phyloP scores from a whole-genome alignment of 2,113 vertebrate species.

The Arothron firmamentum region DNA sequence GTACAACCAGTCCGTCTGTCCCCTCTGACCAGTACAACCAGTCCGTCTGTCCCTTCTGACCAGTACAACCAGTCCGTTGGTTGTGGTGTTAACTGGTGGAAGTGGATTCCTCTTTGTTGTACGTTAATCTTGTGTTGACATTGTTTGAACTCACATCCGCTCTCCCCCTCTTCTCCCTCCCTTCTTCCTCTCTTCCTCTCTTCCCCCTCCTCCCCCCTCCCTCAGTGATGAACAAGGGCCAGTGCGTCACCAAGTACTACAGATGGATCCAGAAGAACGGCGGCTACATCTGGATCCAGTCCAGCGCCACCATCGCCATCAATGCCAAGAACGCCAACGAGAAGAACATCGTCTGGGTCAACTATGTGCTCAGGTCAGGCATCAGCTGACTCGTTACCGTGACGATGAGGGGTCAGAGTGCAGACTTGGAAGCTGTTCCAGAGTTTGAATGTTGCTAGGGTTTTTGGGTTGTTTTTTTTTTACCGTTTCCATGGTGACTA shows the following conservation, averaged over 20 bases:
- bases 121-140: too few relatives aligned
- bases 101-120: too few relatives aligned
- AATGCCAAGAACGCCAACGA: slow-evolving; percentile 96
- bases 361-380: slow-evolving; percentile 95
- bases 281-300: slow-evolving; percentile 99
- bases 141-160: too few relatives aligned
- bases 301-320: slow-evolving; percentile 93
- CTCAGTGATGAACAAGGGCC: slow-evolving; percentile 96
- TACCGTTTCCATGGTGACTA: not conserved
- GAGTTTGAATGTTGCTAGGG: too few relatives aligned
- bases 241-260: slow-evolving; percentile 98
- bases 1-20: too few relatives aligned
- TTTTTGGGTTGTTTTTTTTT: too few relatives aligned
- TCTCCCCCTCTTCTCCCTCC: not conserved
- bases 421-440: too few relatives aligned
- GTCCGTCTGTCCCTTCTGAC: too few relatives aligned
- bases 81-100: too few relatives aligned
- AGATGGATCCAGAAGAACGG: slow-evolving; percentile 98
- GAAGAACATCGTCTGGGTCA: slow-evolving; percentile 99
- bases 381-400: not conserved
- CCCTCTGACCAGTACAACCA: too few relatives aligned
- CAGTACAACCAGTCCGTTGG: too few relatives aligned
- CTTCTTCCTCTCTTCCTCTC: not conserved
- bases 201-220: not conserved
- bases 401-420: not conserved